These are phyloP conservation scores for Drosophila erecta DNA, from an alignment of 1,140 invertebrate species.

Conservation along the genomic window DNA sequence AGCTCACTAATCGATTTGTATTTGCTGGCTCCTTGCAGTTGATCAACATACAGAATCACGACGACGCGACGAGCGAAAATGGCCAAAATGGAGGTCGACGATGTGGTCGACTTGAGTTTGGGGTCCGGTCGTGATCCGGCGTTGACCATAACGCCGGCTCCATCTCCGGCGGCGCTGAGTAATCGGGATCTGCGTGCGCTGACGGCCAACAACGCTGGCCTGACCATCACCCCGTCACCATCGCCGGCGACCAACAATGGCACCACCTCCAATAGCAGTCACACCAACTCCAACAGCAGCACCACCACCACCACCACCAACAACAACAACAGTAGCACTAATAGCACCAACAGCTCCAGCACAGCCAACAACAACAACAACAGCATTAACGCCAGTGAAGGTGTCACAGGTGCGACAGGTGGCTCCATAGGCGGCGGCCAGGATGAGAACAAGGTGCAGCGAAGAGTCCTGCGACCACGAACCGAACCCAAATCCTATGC, in stretches of 20 bases:
- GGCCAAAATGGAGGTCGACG: slow-evolving; percentile 88
- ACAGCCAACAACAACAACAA: slow-evolving; percentile 19
- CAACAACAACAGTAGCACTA: slow-evolving; percentile 25
- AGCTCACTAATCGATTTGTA: slow-evolving; percentile 2
- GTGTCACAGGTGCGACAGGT: slow-evolving; percentile 1
- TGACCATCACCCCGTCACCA: slow-evolving; percentile 80
- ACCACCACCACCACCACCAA: slow-evolving; percentile 23
- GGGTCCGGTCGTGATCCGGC: slow-evolving; percentile 84
- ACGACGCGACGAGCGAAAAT: slow-evolving; percentile 85
- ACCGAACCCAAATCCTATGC: slow-evolving; percentile 92
- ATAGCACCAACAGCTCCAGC: slow-evolving; percentile 34
- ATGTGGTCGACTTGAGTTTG: slow-evolving; percentile 87
- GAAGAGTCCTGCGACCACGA: slow-evolving; percentile 90
- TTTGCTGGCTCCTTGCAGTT: slow-evolving; percentile 43
- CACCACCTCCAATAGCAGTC: slow-evolving; percentile 22
- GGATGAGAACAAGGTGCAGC: slow-evolving; percentile 80
- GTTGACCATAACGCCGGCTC: slow-evolving; percentile 75
- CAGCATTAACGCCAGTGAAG: slow-evolving; percentile 26
- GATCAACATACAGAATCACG: slow-evolving; percentile 67
- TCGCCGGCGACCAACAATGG: slow-evolving; percentile 31
- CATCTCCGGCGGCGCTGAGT: slow-evolving; percentile 47
- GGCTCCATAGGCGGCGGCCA: slow-evolving; percentile 22
- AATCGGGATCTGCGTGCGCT: slow-evolving; percentile 77
- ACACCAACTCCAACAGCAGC: slow-evolving; percentile 11
- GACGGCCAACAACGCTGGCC: slow-evolving; percentile 74